Base-by-base conservation (phyloP, 2,888 invertebrate genomes). In the Phymatocera aterrima region DNA sequence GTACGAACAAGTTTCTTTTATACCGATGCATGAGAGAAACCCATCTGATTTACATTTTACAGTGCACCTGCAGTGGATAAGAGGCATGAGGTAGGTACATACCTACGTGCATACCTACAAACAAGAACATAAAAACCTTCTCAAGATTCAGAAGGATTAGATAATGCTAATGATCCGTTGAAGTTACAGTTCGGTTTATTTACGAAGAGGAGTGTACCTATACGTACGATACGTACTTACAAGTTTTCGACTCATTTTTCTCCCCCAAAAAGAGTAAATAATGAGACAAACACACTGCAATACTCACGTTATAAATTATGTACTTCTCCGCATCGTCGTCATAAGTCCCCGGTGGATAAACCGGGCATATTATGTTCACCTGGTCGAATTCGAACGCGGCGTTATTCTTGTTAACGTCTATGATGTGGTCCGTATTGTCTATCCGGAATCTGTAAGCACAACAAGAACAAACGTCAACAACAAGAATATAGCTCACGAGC, bases 371-470 rank as follows among this genome's bases (percentile, higher is more conserved):
- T 91, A 98, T 96, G 90, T 98, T 97, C 88, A 98, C 97, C 93
- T 98, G 98, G 91, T 98, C 98, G 91, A 97, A 98, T 91, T 98
- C 97, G 91, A 97, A 97, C 88, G 96, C 96, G 85, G 95, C 94
- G 91, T 98, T 98, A 84, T 97, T 97, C 92, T 97, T 96, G 92
- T 98, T 98, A 87, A 98, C 96, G 91, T 98, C 98, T 91, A 98
- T 97, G 91, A 98, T 97, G 91, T 98, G 97, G 92, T 98, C 98
- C 70, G 98, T 98, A 92, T 98, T 98, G 93, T 98, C 98, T 94
- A 98, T 98, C 92, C 98, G 95, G 92, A 98, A 98, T 94, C 94
- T 93, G 93, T 83, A 92, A 75, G 24, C 57, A 75, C 28, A 68
- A 8, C 15, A 57, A 57, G 24, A 28, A 57, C 57, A 57, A 57